A percentile compares a stretch with the other conserved stretches of the same genome.
phyloP scores from a whole-genome alignment of 2,888 invertebrate genomes.

The Mythimna ferrago region DNA sequence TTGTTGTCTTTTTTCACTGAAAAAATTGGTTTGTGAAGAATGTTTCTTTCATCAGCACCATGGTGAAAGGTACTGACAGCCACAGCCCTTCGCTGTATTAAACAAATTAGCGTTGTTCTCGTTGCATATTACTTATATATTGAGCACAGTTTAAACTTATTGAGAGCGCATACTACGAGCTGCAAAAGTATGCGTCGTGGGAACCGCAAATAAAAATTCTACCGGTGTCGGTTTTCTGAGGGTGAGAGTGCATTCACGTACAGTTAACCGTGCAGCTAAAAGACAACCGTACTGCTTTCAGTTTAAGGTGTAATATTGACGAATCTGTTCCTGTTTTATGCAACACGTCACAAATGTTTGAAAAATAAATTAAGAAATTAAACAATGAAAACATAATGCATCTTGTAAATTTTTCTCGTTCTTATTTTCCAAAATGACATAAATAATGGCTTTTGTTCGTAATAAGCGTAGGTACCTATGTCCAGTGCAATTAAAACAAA shows the following conservation, averaged over 20 bases:
- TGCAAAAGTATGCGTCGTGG: slow-evolving; percentile 34
- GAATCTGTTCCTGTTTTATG: background rate
- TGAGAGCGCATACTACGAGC: slow-evolving; percentile 26
- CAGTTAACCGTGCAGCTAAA: slow-evolving; percentile 15
- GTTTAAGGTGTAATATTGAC: slow-evolving; percentile 1
- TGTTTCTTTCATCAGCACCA: background rate
- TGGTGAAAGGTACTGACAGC: background rate
- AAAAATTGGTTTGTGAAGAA: background rate
- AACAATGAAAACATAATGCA: slow-evolving; percentile 29
- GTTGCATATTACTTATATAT: slow-evolving; percentile 16
- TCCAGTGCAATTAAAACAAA: slow-evolving; percentile 54
- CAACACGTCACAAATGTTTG: slow-evolving; percentile 18
- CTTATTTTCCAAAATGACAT: slow-evolving; percentile 40
- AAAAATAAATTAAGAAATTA: slow-evolving; percentile 33
- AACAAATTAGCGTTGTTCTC: slow-evolving; percentile 21
- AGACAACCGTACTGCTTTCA: background rate
- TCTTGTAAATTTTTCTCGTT: slow-evolving; percentile 56
- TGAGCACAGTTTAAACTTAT: slow-evolving; percentile 24
- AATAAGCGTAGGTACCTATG: slow-evolving; percentile 19
- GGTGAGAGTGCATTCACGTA: slow-evolving; percentile 37
- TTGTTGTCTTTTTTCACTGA: background rate
- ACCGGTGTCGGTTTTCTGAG: slow-evolving; percentile 34
- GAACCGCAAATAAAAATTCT: slow-evolving; percentile 50
- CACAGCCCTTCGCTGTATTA: slow-evolving; percentile 10
- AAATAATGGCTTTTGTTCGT: slow-evolving; percentile 55